Conservation (phyloP, 2,888 invertebrate species). For the Sepiola atlantica region DNA sequence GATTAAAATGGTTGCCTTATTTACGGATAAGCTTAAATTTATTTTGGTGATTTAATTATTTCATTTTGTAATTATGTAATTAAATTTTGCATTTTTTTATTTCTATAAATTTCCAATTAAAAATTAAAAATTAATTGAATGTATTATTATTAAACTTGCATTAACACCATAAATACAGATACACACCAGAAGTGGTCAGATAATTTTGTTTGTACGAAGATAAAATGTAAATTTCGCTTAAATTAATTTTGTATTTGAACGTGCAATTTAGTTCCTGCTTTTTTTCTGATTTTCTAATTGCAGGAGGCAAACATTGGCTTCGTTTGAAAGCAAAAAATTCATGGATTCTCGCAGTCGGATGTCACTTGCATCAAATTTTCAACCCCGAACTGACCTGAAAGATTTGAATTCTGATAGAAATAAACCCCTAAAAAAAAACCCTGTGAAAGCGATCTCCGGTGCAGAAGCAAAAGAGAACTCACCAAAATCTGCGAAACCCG, state of each 20-base stretch:
- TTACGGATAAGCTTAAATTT: too few relatives aligned
- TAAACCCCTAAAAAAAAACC: background rate
- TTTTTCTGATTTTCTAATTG: background rate
- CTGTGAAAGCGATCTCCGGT: background rate
- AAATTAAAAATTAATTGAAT: too few relatives aligned
- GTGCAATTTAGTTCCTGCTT: background rate
- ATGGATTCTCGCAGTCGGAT: background rate
- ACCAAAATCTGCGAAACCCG: background rate
- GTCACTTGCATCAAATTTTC: background rate
- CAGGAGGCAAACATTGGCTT: background rate
- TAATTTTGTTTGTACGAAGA: background rate
- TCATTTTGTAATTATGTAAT: too few relatives aligned
- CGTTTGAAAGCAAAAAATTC: background rate
- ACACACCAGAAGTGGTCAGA: too few relatives aligned
- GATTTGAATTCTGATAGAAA: background rate
- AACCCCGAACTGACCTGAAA: background rate
- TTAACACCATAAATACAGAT: too few relatives aligned
- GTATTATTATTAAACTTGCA: too few relatives aligned
- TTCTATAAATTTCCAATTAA: too few relatives aligned
- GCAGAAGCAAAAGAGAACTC: background rate
- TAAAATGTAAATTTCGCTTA: background rate
- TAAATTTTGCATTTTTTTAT: too few relatives aligned
- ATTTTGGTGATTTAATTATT: too few relatives aligned
- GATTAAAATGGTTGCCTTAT: too few relatives aligned
- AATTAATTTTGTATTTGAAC: background rate